Conservation (phyloP, 1,140 invertebrate genomes). For the Platyura marginata region DNA sequence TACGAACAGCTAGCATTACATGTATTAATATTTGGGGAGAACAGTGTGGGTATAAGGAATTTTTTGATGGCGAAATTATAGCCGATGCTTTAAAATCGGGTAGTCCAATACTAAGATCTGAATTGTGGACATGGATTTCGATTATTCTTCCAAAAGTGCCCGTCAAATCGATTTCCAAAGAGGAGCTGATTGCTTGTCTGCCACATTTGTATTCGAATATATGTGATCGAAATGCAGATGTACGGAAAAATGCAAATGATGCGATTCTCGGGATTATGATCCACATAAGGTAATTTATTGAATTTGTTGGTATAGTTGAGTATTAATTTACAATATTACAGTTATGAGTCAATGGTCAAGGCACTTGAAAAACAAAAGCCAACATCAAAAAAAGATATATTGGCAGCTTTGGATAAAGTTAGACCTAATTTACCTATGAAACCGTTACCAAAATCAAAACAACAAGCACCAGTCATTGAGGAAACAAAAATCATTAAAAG, state of each 20-base stretch:
- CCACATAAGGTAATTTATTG: slow-evolving; percentile 37
- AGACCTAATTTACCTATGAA: slow-evolving; percentile 68
- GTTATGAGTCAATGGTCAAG: slow-evolving; percentile 63
- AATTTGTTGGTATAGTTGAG: neutral
- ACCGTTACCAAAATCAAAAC: slow-evolving; percentile 43
- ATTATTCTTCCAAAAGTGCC: slow-evolving; percentile 55
- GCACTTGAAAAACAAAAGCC: slow-evolving; percentile 73
- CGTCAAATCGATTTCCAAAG: slow-evolving; percentile 52
- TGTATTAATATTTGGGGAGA: slow-evolving; percentile 72
- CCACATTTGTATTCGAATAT: slow-evolving; percentile 64
- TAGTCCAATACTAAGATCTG: slow-evolving; percentile 59
- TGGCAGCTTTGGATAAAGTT: slow-evolving; percentile 68
- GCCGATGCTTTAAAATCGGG: slow-evolving; percentile 67
- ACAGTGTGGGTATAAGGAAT: slow-evolving; percentile 57
- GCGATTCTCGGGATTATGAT: slow-evolving; percentile 84
- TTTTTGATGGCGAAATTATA: slow-evolving; percentile 80
- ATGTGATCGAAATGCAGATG: slow-evolving; percentile 81
- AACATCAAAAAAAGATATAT: slow-evolving; percentile 62
- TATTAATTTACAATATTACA: neutral
- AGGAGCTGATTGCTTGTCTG: slow-evolving; percentile 62
- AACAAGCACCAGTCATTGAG: slow-evolving; percentile 19
- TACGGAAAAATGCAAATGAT: slow-evolving; percentile 76
- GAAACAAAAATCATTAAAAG: slow-evolving; percentile 34
- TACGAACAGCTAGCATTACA: slow-evolving; percentile 54
- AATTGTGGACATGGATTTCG: slow-evolving; percentile 70